These are phyloP conservation scores for Malachius bipustulatus DNA, from an alignment of 2,888 invertebrate species.

Conservation along the genomic window DNA sequence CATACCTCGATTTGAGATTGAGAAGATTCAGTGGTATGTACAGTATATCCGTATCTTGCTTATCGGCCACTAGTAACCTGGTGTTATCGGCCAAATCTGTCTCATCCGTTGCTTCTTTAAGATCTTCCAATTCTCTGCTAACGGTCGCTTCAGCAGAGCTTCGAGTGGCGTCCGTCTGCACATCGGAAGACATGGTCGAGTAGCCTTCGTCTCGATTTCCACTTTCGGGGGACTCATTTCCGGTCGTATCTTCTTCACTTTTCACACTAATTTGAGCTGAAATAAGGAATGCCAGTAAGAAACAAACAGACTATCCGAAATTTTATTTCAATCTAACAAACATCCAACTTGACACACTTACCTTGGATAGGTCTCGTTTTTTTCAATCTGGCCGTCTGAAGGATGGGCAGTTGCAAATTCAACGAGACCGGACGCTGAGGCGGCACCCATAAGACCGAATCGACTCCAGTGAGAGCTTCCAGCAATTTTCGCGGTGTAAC, in stretches of 20 bases:
- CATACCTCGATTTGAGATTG: conserved; percentile 33
- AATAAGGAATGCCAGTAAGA: conserved; percentile 13
- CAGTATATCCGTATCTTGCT: conserved; percentile 51
- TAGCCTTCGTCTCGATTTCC: conserved; percentile 72
- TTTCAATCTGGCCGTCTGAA: conserved; percentile 38
- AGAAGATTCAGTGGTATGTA: conserved; percentile 55
- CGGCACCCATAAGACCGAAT: conserved; percentile 55
- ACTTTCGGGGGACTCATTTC: conserved; percentile 63
- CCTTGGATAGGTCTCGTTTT: conserved; percentile 37
- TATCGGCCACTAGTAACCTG: conserved; percentile 45
- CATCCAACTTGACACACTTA: conserved; percentile 21
- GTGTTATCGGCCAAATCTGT: conserved; percentile 47
- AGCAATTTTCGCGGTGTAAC: conserved; percentile 50
- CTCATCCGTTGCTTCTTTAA: conserved; percentile 63
- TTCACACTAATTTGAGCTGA: conserved; percentile 37
- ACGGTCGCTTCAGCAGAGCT: conserved; percentile 40
- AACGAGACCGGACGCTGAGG: conserved; percentile 57
- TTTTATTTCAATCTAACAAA: conserved; percentile 1
- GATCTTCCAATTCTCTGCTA: conserved; percentile 49
- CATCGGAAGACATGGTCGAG: conserved; percentile 74
- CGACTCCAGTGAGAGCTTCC: conserved; percentile 51
- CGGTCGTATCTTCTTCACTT: conserved; percentile 51
- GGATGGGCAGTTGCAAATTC: conserved; percentile 53
- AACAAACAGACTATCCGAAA: not conserved
- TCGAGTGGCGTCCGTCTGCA: conserved; percentile 56